Percentiles rank a stretch among this genome's conserved stretches.
These are phyloP conservation scores for Scaptomyza montana DNA, from an alignment of 1,140 invertebrate genomes.

Conservation along the genomic window DNA sequence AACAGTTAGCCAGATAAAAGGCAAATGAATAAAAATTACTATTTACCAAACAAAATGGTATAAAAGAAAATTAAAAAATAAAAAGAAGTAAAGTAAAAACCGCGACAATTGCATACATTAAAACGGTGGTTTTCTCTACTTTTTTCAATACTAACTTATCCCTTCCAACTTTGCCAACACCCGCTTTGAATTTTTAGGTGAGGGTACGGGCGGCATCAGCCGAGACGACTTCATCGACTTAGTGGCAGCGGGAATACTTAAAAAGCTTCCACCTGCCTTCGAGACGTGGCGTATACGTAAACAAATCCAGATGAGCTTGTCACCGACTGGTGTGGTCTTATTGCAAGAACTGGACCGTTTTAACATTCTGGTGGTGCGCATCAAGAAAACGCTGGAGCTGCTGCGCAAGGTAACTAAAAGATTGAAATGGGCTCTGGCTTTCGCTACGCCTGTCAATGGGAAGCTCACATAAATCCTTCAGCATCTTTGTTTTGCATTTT, in stretches of 20 bases:
- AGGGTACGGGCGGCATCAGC: constrained; percentile 86
- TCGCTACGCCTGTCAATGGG: constrained; percentile 41
- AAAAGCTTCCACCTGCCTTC: constrained; percentile 89
- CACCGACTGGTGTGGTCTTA: constrained; percentile 92
- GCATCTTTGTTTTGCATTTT: constrained; percentile 67
- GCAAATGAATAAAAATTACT: constrained; percentile 64
- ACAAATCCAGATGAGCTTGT: constrained; percentile 89
- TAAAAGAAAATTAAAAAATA: background rate
- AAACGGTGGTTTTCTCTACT: constrained; percentile 39
- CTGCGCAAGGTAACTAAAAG: constrained; percentile 87
- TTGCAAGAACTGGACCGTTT: constrained; percentile 95
- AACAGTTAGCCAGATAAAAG: constrained; percentile 53
- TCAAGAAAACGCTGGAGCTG: constrained; percentile 88
- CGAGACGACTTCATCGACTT: constrained; percentile 92
- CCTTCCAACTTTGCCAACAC: background rate
- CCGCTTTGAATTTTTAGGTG: constrained; percentile 46
- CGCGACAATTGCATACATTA: constrained; percentile 65
- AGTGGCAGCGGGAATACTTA: constrained; percentile 90
- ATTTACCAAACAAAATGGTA: constrained; percentile 28
- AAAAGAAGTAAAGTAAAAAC: constrained; percentile 22
- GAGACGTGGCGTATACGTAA: constrained; percentile 91
- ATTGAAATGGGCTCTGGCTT: constrained; percentile 26
- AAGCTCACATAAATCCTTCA: constrained; percentile 77
- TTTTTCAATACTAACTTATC: constrained; percentile 45
- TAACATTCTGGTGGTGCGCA: constrained; percentile 90